Percentiles rank a stretch among this genome's conserved stretches.
Conservation (phyloP, 2,888 invertebrate genomes). For the Resseliella maxima region DNA sequence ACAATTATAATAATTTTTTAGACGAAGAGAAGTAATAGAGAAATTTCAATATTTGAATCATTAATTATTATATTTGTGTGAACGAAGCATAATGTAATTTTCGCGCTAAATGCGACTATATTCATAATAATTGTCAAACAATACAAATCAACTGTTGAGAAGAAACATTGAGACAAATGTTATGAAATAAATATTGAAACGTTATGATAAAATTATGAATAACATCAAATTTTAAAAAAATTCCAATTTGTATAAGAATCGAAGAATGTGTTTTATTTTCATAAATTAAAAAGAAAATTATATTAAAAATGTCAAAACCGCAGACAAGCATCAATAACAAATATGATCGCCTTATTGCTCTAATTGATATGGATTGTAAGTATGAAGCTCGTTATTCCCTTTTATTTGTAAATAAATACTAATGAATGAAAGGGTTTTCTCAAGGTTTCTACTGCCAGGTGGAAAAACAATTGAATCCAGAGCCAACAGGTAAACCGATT, state of each 20-base stretch:
- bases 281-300: too few species aligned
- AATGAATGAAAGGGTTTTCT: not conserved
- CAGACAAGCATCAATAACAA: conserved; percentile 63
- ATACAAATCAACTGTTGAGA: too few species aligned
- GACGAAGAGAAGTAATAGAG: not conserved
- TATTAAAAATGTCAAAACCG: conserved; percentile 29
- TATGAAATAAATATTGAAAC: too few species aligned
- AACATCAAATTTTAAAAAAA: too few species aligned
- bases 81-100: not conserved
- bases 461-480: conserved; percentile 89
- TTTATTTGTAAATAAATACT: not conserved
- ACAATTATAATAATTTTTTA: too few species aligned
- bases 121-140: not conserved
- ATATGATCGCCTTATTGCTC: conserved; percentile 77
- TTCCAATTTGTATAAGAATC: too few species aligned
- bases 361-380: conserved; percentile 96
- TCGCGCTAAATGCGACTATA: not conserved
- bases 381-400: too few species aligned
- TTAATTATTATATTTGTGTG: not conserved
- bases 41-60: not conserved
- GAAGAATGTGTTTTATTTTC: too few species aligned
- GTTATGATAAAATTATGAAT: too few species aligned
- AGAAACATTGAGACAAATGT: too few species aligned
- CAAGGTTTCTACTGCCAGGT: conserved; percentile 94
- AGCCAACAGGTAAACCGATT: conserved; percentile 86